A percentile compares a stretch with the other conserved stretches of the same genome.
Evolutionary conservation across 2,113 vertebrate genomes (phyloP).

Genomic region (Cephalophus harveyi): DNA sequence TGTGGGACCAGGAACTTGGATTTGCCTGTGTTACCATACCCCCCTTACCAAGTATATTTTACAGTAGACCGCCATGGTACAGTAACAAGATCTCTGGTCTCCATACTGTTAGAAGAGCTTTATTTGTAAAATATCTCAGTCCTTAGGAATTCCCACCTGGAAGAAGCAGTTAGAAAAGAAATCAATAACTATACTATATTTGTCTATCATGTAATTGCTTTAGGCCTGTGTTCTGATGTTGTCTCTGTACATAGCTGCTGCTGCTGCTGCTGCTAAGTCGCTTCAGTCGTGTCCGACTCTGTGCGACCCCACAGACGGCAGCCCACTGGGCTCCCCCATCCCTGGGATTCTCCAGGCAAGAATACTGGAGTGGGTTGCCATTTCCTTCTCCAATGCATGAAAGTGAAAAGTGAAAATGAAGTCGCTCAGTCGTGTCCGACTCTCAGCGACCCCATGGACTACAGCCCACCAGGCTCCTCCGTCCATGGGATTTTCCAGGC

Average conservation of each 20-base stretch:
- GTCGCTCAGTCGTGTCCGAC: no score
- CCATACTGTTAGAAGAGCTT: background rate
- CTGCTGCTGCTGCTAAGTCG: background rate
- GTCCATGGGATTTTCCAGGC: background rate
- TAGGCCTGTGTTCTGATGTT: background rate
- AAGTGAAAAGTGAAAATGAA: no score
- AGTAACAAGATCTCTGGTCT: background rate
- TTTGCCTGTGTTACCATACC: background rate
- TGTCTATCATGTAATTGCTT: background rate
- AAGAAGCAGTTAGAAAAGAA: background rate
- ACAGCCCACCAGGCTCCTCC: no score
- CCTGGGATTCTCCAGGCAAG: no score
- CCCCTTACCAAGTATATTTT: background rate
- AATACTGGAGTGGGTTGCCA: no score
- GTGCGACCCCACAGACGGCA: no score
- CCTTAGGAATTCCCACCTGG: background rate
- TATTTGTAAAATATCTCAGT: background rate
- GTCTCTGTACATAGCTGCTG: background rate
- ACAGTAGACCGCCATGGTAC: background rate
- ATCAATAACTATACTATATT: background rate
- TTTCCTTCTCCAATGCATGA: no score
- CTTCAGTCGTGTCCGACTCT: no score
- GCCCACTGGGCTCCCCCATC: no score
- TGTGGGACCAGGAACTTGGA: background rate
- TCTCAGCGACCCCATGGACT: no score